Evolutionary conservation across 2,797 vertebrate species (phyloP).

Genomic region (Ispidina lecontei): DNA sequence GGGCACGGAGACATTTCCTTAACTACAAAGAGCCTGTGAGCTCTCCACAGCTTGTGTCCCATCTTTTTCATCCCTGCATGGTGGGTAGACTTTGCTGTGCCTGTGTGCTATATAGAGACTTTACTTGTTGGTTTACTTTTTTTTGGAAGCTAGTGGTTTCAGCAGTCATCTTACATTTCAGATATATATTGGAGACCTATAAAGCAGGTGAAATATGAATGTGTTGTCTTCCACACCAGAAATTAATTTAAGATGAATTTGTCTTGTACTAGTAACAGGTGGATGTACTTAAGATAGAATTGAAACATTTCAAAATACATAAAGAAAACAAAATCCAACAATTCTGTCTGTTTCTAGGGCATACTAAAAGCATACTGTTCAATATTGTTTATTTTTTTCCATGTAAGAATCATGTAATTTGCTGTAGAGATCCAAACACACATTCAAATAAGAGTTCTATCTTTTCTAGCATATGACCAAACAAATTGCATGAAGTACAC

Average conservation of each 20-base stretch:
- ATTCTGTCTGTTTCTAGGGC: background rate
- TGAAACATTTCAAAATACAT: background rate
- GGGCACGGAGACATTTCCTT: background rate
- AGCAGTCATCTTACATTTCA: background rate
- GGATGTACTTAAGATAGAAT: background rate
- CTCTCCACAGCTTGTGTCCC: background rate
- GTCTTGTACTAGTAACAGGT: background rate
- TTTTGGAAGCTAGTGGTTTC: background rate
- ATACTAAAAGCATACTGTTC: background rate
- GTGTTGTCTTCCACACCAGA: background rate
- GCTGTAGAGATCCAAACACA: background rate
- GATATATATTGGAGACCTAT: background rate
- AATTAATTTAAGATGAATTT: conserved; percentile 34
- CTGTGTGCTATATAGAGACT: background rate
- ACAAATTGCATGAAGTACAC: background rate
- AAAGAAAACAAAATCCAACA: background rate
- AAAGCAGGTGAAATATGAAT: background rate
- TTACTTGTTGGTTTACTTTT: background rate
- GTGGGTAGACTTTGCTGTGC: background rate
- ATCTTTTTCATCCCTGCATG: too few species aligned
- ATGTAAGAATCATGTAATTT: background rate
- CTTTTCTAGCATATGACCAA: background rate
- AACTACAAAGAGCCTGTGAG: background rate
- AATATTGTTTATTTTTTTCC: background rate
- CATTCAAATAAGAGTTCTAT: background rate